These are phyloP conservation scores for Thalassarche chlororhynchos DNA, from an alignment of 2,113 vertebrate genomes.

Conservation along the genomic window DNA sequence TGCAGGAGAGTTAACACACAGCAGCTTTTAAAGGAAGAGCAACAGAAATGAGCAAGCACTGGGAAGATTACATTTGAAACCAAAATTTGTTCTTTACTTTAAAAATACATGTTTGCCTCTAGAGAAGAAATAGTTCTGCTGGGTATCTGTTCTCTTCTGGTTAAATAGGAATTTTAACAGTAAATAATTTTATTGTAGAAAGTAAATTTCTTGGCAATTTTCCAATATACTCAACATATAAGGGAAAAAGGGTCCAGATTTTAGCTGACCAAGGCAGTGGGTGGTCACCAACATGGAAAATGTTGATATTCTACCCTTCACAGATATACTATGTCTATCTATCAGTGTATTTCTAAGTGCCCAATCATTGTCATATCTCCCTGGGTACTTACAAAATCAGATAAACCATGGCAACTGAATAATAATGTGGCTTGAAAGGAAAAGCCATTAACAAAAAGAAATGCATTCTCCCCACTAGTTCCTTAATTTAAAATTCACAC, in stretches of 20 bases:
- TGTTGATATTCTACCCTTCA: conserved; percentile 11
- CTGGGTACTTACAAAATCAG: conserved; percentile 50
- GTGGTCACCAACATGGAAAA: background rate
- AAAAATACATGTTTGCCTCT: background rate
- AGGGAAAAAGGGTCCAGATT: background rate
- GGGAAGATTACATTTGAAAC: background rate
- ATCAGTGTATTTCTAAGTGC: conserved; percentile 20
- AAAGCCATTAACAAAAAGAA: conserved; percentile 61
- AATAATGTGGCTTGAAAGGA: conserved; percentile 57
- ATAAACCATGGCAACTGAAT: conserved; percentile 67
- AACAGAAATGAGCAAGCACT: background rate
- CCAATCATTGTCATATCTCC: conserved; percentile 25
- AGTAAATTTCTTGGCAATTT: background rate
- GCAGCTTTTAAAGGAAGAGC: background rate
- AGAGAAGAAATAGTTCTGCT: background rate
- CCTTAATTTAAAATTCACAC: conserved; percentile 48
- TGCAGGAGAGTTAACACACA: background rate
- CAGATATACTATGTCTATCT: background rate
- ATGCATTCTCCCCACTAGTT: conserved; percentile 16
- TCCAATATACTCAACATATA: background rate
- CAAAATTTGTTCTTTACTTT: background rate
- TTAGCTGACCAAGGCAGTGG: background rate
- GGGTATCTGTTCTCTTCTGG: background rate
- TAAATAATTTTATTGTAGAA: background rate
- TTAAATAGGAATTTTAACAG: background rate